These are phyloP conservation scores for Diplodus sargus DNA, from an alignment of 2,797 vertebrate species.

Conservation along the genomic window DNA sequence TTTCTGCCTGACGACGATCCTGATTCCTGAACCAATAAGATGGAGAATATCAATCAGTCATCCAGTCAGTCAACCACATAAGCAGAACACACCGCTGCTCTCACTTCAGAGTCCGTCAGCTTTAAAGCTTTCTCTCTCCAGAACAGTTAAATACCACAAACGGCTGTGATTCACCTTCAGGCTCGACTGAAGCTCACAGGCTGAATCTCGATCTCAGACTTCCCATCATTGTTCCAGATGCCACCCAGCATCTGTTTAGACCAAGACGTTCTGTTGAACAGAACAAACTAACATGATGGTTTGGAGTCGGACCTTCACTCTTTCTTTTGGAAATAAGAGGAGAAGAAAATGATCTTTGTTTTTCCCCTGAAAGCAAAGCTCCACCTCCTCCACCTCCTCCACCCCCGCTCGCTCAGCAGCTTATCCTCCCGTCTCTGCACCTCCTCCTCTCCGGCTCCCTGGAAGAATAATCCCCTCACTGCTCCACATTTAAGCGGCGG, in stretches of 20 bases:
- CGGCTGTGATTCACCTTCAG: no score
- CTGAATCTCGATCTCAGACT: no score
- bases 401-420: conserved; percentile 11
- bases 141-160: no score
- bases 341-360: background rate
- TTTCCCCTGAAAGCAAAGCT: background rate
- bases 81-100: no score
- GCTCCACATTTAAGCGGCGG: conserved; percentile 41
- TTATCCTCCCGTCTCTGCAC: conserved; percentile 35
- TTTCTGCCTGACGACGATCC: background rate
- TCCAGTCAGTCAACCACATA: background rate
- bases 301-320: background rate
- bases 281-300: background rate
- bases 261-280: background rate
- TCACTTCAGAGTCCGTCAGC: no score
- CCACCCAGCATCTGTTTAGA: conserved; percentile 1
- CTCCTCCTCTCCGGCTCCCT: conserved; percentile 22
- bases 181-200: no score
- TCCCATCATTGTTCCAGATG: no score
- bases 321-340: no score
- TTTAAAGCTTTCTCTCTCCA: background rate
- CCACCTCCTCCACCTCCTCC: background rate
- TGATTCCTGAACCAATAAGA: background rate
- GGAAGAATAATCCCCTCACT: conserved; percentile 52
- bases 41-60: background rate